A percentile compares a stretch with the other conserved stretches of the same genome.
Conservation (phyloP, 2,113 vertebrate genomes). For the Cricetomys ansorgei region DNA sequence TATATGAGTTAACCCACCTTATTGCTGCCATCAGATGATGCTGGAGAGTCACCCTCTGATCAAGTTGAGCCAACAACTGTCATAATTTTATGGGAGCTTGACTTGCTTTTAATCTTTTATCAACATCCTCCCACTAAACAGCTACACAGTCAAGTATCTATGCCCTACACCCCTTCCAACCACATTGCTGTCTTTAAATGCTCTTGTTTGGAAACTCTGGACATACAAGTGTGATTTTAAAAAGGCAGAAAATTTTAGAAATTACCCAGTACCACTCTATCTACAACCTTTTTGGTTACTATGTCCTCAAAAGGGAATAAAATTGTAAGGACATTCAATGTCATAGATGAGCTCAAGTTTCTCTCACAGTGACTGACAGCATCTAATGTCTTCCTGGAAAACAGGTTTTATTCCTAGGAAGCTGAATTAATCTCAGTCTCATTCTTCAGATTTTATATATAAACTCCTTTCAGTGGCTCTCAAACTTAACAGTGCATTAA, state of each 20-base stretch:
- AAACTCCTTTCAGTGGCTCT: neutral
- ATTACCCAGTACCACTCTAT: neutral
- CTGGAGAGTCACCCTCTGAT: neutral
- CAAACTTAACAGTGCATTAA: neutral
- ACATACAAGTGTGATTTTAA: neutral
- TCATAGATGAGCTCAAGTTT: neutral
- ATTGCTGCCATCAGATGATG: neutral
- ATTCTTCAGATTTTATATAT: constrained; percentile 1
- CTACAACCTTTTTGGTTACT: neutral
- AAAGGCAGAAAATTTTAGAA: neutral
- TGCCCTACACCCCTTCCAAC: neutral
- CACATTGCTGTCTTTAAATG: neutral
- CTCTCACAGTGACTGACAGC: neutral
- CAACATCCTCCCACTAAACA: neutral
- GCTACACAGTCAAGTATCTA: neutral
- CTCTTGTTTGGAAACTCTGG: neutral
- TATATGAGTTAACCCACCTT: neutral
- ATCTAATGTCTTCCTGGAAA: too few species aligned
- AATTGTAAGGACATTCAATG: constrained; percentile 16
- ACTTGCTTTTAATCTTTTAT: neutral
- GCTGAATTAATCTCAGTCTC: neutral
- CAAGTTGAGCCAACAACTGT: neutral
- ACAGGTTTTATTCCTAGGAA: too few species aligned
- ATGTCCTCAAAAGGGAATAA: neutral
- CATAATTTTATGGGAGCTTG: neutral